Evolutionary conservation across 2,888 invertebrate genomes (phyloP).

Genomic region (Amblyteles armatorius): DNA sequence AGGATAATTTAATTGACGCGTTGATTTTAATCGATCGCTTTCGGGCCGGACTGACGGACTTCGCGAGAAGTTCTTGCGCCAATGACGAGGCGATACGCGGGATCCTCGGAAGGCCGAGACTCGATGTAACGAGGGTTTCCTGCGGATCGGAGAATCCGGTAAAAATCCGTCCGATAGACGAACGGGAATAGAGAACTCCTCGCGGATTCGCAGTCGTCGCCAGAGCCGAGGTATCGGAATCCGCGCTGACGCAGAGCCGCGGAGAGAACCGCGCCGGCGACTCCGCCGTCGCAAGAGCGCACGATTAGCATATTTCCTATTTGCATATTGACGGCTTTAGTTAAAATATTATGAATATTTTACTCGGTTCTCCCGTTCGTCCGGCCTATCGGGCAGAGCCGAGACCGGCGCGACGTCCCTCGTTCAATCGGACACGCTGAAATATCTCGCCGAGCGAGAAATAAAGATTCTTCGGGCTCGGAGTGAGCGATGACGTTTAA

Average conservation of each 20-base stretch:
- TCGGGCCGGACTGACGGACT: constrained; percentile 37
- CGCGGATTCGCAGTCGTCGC: constrained; percentile 49
- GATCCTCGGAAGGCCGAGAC: background rate
- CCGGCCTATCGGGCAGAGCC: constrained; percentile 4
- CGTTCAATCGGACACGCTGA: constrained; percentile 43
- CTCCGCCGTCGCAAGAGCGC: constrained; percentile 63
- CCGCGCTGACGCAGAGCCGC: constrained; percentile 41
- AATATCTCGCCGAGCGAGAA: constrained; percentile 52
- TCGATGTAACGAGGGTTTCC: constrained; percentile 65
- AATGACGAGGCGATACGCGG: background rate
- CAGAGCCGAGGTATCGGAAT: constrained; percentile 57
- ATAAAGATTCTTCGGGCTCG: constrained; percentile 37
- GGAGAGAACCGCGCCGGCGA: constrained; percentile 59
- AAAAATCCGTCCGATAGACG: constrained; percentile 63
- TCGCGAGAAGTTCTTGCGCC: constrained; percentile 26
- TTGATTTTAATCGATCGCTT: constrained; percentile 44
- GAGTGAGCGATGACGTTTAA: constrained; percentile 38
- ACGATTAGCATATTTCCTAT: constrained; percentile 83
- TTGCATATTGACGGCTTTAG: constrained; percentile 85
- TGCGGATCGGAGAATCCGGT: constrained; percentile 56
- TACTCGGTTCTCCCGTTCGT: constrained; percentile 71
- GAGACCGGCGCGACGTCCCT: constrained; percentile 27
- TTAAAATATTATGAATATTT: constrained; percentile 84
- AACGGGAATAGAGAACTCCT: background rate
- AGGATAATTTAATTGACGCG: background rate